phyloP scores from a whole-genome alignment of 2,113 vertebrate species.

The Echinops telfairi region DNA sequence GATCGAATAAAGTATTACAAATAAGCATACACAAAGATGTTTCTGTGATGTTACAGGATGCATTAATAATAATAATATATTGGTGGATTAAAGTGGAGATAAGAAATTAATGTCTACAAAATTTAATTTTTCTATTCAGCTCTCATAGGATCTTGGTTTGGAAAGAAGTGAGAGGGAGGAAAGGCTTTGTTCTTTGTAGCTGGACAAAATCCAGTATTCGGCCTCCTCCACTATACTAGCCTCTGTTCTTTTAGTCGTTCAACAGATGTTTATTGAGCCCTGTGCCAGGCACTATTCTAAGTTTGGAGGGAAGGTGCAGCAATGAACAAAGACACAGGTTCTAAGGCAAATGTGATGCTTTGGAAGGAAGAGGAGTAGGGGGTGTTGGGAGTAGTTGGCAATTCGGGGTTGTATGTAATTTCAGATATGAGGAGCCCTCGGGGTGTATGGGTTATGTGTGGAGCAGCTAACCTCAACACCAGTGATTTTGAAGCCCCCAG shows the following conservation, averaged over 20 bases:
- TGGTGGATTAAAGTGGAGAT: neutral
- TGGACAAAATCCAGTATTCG: constrained; percentile 17
- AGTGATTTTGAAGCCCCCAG: too few species aligned
- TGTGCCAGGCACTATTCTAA: constrained; percentile 22
- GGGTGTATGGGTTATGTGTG: too few species aligned
- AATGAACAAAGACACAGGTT: constrained; percentile 22
- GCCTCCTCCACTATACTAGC: neutral
- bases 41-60: neutral
- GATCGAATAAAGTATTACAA: neutral
- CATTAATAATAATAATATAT: constrained; percentile 29
- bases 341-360: neutral
- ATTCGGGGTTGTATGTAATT: neutral
- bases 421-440: neutral
- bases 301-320: neutral
- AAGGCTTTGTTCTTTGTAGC: constrained; percentile 30
- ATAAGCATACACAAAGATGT: neutral
- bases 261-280: constrained; percentile 32
- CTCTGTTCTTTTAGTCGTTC: constrained; percentile 52
- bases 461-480: too few species aligned
- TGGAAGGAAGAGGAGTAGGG: neutral
- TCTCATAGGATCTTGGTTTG: constrained; percentile 33
- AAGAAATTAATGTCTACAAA: constrained; percentile 23
- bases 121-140: neutral
- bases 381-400: neutral
- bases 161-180: neutral